Evolutionary conservation across 1,140 invertebrate genomes (phyloP).

Genomic region (Lethrus apterus): DNA sequence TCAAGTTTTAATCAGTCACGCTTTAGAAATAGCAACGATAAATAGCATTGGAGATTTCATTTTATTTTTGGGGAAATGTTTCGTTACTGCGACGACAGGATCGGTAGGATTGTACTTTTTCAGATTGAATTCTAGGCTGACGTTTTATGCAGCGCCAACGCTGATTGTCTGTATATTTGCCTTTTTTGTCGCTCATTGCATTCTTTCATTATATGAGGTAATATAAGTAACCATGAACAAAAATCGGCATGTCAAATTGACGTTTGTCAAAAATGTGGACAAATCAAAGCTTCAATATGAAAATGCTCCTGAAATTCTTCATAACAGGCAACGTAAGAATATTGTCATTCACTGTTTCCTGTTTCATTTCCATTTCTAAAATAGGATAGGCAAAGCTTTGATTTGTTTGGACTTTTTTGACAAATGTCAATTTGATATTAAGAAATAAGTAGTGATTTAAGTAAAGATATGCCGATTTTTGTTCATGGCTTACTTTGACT

Average conservation of each 20-base stretch:
- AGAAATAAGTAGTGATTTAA: too few relatives aligned
- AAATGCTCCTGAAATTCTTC: too few relatives aligned
- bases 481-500: too few relatives aligned
- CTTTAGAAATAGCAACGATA: conserved; percentile 80
- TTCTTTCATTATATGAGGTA: conserved; percentile 91
- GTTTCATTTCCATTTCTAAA: too few relatives aligned
- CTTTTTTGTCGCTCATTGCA: conserved; percentile 88
- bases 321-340: too few relatives aligned
- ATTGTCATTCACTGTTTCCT: too few relatives aligned
- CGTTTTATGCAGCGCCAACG: conserved; percentile 80
- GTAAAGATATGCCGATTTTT: too few relatives aligned
- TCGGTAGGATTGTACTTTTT: conserved; percentile 66
- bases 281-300: too few relatives aligned
- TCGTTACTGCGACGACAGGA: conserved; percentile 73
- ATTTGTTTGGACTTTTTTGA: too few relatives aligned
- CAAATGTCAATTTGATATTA: too few relatives aligned
- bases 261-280: too few relatives aligned
- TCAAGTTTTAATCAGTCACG: conserved; percentile 72
- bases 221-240: conserved; percentile 19
- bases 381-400: not conserved
- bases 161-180: conserved; percentile 81
- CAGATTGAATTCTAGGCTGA: conserved; percentile 60
- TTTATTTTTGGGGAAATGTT: conserved; percentile 85
- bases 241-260: not conserved
- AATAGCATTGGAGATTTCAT: conserved; percentile 94